phyloP scores from a whole-genome alignment of 2,797 vertebrate genomes.

The Poeciliopsis gracilis region DNA sequence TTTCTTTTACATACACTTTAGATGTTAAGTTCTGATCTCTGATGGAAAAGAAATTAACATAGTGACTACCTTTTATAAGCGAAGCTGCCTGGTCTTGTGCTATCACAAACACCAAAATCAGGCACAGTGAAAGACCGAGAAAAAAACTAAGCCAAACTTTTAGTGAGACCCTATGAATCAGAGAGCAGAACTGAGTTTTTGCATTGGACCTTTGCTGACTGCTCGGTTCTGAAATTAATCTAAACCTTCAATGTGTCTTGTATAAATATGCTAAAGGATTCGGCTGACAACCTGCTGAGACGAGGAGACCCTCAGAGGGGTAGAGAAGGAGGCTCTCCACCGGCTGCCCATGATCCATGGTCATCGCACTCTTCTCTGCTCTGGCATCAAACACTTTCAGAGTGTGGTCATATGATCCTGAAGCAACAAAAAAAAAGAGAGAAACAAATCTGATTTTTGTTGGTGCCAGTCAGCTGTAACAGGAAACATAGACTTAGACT shows the following conservation, averaged over 20 bases:
- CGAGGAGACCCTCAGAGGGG: constrained; percentile 93
- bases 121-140: background rate
- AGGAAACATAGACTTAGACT: background rate
- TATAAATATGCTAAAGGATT: background rate
- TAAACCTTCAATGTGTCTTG: background rate
- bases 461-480: background rate
- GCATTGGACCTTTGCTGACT: background rate
- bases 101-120: background rate
- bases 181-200: background rate
- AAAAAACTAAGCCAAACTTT: background rate
- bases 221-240: background rate
- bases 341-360: constrained; percentile 93
- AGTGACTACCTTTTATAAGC: background rate
- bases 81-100: background rate
- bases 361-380: constrained; percentile 86
- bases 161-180: background rate
- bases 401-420: constrained; percentile 97
- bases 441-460: background rate
- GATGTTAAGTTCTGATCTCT: background rate
- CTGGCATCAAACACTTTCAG: constrained; percentile 93
- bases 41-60: background rate
- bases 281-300: constrained; percentile 88
- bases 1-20: background rate
- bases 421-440: constrained; percentile 11
- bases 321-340: constrained; percentile 95